These are phyloP conservation scores for Porites evermanni DNA, from an alignment of 92 coral and sea anemone genomes.

Conservation along the genomic window DNA sequence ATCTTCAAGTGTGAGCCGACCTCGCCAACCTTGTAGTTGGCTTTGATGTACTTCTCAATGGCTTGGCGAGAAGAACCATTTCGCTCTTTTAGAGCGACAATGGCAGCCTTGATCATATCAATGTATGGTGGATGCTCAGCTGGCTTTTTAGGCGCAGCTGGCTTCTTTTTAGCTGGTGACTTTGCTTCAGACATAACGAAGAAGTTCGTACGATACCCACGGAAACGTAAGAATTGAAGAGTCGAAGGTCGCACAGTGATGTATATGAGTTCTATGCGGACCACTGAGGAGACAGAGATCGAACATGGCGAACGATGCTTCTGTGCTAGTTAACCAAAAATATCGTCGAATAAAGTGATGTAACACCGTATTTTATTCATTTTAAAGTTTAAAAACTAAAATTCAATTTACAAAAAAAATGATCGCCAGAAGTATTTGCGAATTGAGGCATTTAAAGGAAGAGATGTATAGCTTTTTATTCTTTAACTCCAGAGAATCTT, in stretches of 20 bases:
- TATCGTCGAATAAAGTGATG: background rate
- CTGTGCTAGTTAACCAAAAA: background rate
- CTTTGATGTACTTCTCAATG: constrained; percentile 86
- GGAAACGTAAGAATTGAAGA: background rate
- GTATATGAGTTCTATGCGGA: background rate
- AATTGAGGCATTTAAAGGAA: background rate
- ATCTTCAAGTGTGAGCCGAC: constrained; percentile 47
- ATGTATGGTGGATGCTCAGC: constrained; percentile 48
- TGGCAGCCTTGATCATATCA: constrained; percentile 55
- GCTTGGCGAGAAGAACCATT: constrained; percentile 87
- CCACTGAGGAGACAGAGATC: constrained; percentile 4
- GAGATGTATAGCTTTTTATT: background rate
- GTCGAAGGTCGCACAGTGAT: background rate
- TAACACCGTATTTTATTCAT: too few relatives aligned
- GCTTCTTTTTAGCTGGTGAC: constrained; percentile 50
- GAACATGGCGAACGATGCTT: background rate
- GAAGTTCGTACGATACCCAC: background rate
- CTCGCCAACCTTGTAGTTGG: constrained; percentile 80
- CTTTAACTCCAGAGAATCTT: background rate
- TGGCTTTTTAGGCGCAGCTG: constrained; percentile 50
- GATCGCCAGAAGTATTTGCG: background rate
- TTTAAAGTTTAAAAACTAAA: background rate
- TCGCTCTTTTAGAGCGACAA: constrained; percentile 53
- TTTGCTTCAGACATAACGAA: constrained; percentile 51
- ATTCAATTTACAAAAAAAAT: background rate